Evolutionary conservation across 2,113 vertebrate species (phyloP).

Genomic region (Oreochromis tanganicae): DNA sequence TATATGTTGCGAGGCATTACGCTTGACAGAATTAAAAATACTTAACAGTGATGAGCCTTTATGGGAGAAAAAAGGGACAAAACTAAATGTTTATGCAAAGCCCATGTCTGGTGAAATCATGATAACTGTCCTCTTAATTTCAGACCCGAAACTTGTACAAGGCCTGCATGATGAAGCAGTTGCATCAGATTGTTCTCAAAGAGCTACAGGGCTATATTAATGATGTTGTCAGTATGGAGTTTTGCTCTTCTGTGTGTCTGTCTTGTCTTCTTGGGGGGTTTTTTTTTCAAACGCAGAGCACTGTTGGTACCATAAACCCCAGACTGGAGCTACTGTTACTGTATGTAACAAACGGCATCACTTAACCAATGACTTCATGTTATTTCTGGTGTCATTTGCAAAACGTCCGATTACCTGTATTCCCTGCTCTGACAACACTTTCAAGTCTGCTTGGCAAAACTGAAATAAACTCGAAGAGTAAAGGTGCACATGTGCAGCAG

Average conservation of each 20-base stretch:
- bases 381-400: slow-evolving; percentile 27
- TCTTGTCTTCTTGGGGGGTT: background rate
- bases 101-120: slow-evolving; percentile 13
- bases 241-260: background rate
- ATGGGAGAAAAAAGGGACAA: slow-evolving; percentile 34
- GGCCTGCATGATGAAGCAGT: background rate
- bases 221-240: background rate
- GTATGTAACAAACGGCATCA: background rate
- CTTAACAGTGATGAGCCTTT: slow-evolving; percentile 3
- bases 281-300: background rate
- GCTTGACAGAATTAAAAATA: background rate
- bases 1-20: background rate
- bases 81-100: slow-evolving; percentile 59
- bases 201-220: slow-evolving; percentile 16
- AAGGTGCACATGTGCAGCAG: background rate
- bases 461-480: slow-evolving; percentile 59
- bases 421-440: slow-evolving; percentile 31
- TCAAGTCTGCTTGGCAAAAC: slow-evolving; percentile 43
- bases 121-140: background rate
- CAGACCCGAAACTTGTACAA: background rate
- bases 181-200: background rate
- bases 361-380: background rate
- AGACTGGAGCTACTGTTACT: background rate
- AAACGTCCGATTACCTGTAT: slow-evolving; percentile 16
- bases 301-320: background rate